Evolutionary conservation across 2,888 invertebrate species (phyloP), one percentile per base, ranked within the genome.

Genomic region (Gortyna flavago): DNA sequence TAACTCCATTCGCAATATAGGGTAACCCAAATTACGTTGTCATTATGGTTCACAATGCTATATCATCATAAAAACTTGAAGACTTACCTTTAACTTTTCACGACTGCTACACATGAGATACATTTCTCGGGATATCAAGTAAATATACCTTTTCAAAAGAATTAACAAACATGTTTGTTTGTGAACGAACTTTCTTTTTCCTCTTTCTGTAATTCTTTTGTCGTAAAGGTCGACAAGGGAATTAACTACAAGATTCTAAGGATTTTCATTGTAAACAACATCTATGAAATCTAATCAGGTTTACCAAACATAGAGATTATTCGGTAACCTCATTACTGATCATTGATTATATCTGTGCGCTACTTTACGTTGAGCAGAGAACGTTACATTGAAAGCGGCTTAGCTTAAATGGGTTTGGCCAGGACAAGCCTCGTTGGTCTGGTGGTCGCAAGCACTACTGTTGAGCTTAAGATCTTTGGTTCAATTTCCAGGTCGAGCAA

Each of bases 11-110:
- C 35, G n/a, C 35, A 18, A 41, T 70, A 71, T 68, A 68, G 11
- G 32, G 32, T 41, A 69, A 62, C 65, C 29, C 29, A 84, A 66
- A 75, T 69, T 41, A 59, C 59, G 9, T 57, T 4, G 51, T 16
- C 69, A 66, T 75, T 62, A 81, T 38, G 9, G 54, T 77, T 72
- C 54, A 78, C 61, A 75, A 77, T 80, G 75, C 38, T 68, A 62
- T 75, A 70, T 85, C 77, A 86, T 74, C 77, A 78, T 77, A 74
- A 78, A 80, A 65, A 67, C n/a, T 25, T 78, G 59, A 76, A 21
- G 62, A 44, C 73, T 32, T 65, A 51, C 41, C 66, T 59, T 69
- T 59, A 77, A 83, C 62, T 69, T 83, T 72, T 69, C 64, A 75
- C 51, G 70, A 68, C 71, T 25, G 54, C 21, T 16, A 35, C 29